These are phyloP conservation scores for Orchesella flavescens DNA, from an alignment of 2,888 invertebrate species.

Conservation along the genomic window DNA sequence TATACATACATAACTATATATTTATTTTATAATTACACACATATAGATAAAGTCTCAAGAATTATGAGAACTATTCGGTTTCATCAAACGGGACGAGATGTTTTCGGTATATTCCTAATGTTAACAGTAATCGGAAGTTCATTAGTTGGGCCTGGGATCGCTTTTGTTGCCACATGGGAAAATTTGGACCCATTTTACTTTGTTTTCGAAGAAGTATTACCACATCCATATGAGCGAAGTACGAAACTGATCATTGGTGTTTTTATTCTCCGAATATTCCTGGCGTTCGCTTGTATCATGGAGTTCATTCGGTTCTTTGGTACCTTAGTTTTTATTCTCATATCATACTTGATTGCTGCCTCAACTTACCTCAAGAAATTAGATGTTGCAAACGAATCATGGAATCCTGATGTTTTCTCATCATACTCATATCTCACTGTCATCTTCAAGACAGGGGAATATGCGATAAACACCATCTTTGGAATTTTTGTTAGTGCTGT, in stretches of 20 bases:
- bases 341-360: neutral
- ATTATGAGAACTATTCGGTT: neutral
- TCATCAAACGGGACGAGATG: neutral
- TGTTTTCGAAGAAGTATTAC: neutral
- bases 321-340: too few relatives aligned
- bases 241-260: neutral
- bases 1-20: too few relatives aligned
- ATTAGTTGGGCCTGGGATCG: neutral
- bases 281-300: too few relatives aligned
- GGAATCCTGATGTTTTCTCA: neutral
- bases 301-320: neutral
- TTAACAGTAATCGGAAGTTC: neutral
- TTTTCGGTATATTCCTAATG: neutral
- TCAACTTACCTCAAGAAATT: neutral
- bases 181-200: slow-evolving; percentile 8
- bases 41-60: neutral
- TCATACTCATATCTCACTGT: neutral
- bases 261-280: too few relatives aligned
- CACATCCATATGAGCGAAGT: neutral
- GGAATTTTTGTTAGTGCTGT: neutral
- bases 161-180: neutral
- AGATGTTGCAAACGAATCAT: neutral
- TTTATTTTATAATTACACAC: too few relatives aligned
- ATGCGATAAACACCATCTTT: neutral
- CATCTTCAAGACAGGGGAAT: neutral